A percentile compares a stretch with the other conserved stretches of the same genome.
Evolutionary conservation across 2,113 vertebrate genomes (phyloP).

Genomic region (Semicossyphus pulcher): DNA sequence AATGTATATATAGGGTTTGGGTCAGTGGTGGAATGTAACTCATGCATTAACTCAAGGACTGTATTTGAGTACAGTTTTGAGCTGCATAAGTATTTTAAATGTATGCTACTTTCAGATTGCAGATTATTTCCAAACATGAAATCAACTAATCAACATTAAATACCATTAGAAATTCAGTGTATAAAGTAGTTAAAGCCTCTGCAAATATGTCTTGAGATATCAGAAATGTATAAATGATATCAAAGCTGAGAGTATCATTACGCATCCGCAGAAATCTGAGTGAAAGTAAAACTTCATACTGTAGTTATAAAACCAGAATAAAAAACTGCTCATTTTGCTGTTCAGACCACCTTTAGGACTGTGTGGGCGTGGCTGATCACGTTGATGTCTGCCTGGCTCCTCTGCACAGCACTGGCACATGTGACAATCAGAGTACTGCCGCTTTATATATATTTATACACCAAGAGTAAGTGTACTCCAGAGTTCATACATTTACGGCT

Average conservation of each 20-base stretch:
- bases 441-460: too few relatives aligned
- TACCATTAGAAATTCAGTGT: neutral
- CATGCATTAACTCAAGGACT: neutral
- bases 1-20: constrained; percentile 10
- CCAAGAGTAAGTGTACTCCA: too few relatives aligned
- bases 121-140: neutral
- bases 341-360: too few relatives aligned
- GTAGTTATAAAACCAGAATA: too few relatives aligned
- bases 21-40: constrained; percentile 1
- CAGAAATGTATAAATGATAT: neutral
- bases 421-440: too few relatives aligned
- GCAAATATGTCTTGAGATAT: too few relatives aligned
- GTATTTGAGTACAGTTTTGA: neutral
- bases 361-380: too few relatives aligned
- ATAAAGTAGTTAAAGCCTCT: neutral
- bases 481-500: too few relatives aligned
- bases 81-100: neutral
- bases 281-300: too few relatives aligned
- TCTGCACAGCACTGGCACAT: too few relatives aligned
- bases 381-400: too few relatives aligned
- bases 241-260: neutral
- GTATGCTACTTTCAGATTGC: neutral
- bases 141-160: neutral
- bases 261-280: neutral
- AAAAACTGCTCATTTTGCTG: too few relatives aligned